Conservation (phyloP, 2,888 invertebrate genomes). For the Periphyllus acericola region DNA sequence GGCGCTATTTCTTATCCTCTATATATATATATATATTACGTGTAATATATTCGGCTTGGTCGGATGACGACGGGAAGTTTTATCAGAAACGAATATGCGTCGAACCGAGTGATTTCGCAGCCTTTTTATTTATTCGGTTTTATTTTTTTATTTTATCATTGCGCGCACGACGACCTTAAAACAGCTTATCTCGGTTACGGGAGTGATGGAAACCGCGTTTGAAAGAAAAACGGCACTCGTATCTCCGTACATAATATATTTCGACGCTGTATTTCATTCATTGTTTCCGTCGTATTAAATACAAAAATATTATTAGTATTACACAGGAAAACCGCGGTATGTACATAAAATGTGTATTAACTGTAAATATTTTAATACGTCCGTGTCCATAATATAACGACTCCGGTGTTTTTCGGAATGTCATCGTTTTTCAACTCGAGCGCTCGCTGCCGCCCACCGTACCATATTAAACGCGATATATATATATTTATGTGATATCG, state of each 20-base stretch:
- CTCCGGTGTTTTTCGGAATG: neutral
- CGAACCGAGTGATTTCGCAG: neutral
- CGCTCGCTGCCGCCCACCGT: too few species aligned
- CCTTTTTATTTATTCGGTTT: neutral
- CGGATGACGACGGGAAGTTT: neutral
- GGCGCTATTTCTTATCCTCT: too few species aligned
- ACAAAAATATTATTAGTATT: too few species aligned
- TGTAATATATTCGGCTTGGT: neutral
- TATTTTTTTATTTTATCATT: neutral
- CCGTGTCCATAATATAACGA: too few species aligned
- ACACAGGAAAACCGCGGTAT: too few species aligned
- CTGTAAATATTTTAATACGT: too few species aligned
- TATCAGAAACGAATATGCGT: neutral
- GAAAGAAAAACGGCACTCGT: neutral
- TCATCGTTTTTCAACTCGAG: conserved; percentile 13
- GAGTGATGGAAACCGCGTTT: neutral
- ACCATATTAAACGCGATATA: too few species aligned
- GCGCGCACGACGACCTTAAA: neutral
- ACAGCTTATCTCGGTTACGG: neutral
- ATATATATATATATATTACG: neutral
- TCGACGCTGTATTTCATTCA: too few species aligned
- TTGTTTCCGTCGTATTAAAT: too few species aligned
- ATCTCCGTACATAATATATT: neutral
- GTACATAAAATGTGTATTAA: too few species aligned
- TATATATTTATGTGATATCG: too few species aligned